Percentiles rank a stretch among this genome's conserved stretches.
Conservation (phyloP, 2,113 vertebrate genomes). For the Peucedramus taeniatus region DNA sequence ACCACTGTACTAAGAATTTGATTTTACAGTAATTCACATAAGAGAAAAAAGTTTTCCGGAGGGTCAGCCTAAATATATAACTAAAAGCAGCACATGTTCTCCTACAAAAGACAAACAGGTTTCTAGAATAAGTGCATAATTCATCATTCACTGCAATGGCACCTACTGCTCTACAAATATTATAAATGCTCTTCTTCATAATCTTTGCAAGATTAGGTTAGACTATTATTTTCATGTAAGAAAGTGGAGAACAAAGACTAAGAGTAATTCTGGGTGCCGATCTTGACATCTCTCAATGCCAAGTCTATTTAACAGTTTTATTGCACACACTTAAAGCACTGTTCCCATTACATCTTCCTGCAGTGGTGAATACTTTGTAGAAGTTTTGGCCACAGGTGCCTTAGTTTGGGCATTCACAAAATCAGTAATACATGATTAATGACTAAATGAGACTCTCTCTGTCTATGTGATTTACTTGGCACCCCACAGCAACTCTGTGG, state of each 20-base stretch:
- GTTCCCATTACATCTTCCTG: not conserved
- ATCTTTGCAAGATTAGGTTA: not conserved
- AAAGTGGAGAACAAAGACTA: not conserved
- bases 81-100: not conserved
- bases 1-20: not conserved
- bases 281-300: not conserved
- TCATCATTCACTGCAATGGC: not conserved
- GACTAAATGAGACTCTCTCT: not conserved
- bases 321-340: not conserved
- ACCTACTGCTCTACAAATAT: not conserved
- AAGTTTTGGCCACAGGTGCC: not conserved
- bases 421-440: not conserved
- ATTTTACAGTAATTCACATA: slow-evolving; percentile 5
- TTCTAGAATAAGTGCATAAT: not conserved
- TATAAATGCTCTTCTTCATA: not conserved
- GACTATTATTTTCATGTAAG: not conserved
- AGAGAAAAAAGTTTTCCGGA: not conserved
- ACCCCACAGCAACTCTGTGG: not conserved
- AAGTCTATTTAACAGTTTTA: not conserved
- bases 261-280: not conserved
- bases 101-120: not conserved
- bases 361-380: not conserved
- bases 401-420: not conserved
- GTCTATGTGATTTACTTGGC: not conserved
- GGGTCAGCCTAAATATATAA: not conserved